Base-by-base conservation (phyloP, 2,113 vertebrate genomes). In the Syngnathus scovelli region DNA sequence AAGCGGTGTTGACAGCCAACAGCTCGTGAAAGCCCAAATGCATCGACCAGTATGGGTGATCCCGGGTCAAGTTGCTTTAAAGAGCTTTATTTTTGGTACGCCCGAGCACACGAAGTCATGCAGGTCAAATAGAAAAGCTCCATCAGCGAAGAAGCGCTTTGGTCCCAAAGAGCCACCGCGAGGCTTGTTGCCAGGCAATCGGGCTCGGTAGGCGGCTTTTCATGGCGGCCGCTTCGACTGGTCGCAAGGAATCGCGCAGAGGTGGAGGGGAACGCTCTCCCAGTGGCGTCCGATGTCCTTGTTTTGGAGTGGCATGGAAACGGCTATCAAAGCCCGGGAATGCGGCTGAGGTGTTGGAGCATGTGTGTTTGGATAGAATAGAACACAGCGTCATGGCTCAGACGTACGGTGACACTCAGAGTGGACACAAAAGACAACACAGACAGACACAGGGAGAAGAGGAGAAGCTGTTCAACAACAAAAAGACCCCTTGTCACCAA, bases 281-380 rank as follows among this genome's bases (percentile, higher is more conserved):
- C 44, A 39, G 69, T 68, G 70, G 77, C 73, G 61, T 72, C 72
- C 38, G 52, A 15, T 70, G 69, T 72, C 66, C 71, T 61, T 68
- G 71, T 78, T 86, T 80, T 75, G 62, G 63, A 60, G 78, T 67
- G 0, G 58, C 64, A 78, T 84, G 85, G 85, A 85, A 85, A 86
- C 64, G 72, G 58, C 66, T 76, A 74, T 76, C 67, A 83, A 83
- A 87, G 78, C 77, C 74, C 52, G 37, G 76, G 83, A 77, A 89
- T 85, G 84, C 67, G 49, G 59, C 70, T 69, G 69, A 61, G 75
- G 75, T 69, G 77, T 81, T 58, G 64, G 11, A 44, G 43, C 15
- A 44, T 27, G 12, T 60, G 61, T 64, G 65, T 49, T 5, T n/a
- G 41, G 7, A 27, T 36, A 70, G 70, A 76, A 44, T 13, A 66